Percentiles rank a stretch among this genome's conserved stretches.
Evolutionary conservation across 2,113 vertebrate genomes (phyloP).

Genomic region (Hystrix brachyura): DNA sequence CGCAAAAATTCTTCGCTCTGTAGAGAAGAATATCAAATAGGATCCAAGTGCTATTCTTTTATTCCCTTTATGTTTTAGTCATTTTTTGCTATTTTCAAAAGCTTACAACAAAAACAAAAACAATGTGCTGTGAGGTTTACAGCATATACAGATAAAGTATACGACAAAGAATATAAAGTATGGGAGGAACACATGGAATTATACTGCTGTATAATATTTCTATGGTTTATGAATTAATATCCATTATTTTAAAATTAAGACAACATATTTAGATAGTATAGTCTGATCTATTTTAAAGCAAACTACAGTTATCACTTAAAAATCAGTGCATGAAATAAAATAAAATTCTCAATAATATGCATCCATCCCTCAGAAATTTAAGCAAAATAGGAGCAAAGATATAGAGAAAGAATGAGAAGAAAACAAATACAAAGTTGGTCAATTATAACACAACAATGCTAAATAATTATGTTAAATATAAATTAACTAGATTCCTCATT

Average conservation of each 20-base stretch:
- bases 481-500: background rate
- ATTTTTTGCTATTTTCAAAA: background rate
- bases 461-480: slow-evolving; percentile 4
- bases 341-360: background rate
- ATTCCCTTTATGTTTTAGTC: background rate
- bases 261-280: background rate
- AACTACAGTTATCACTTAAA: background rate
- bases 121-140: background rate
- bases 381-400: background rate
- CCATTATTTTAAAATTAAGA: background rate
- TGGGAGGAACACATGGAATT: background rate
- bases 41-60: background rate
- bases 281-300: background rate
- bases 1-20: background rate
- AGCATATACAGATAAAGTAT: background rate
- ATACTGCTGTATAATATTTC: background rate
- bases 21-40: background rate
- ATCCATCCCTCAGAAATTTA: background rate
- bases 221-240: background rate
- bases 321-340: background rate
- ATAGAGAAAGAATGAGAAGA: background rate
- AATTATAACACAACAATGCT: background rate
- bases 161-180: background rate
- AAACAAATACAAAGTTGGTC: background rate
- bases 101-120: background rate